phyloP scores from a whole-genome alignment of 1,140 invertebrate genomes.

The Gonatopus flavifemur region DNA sequence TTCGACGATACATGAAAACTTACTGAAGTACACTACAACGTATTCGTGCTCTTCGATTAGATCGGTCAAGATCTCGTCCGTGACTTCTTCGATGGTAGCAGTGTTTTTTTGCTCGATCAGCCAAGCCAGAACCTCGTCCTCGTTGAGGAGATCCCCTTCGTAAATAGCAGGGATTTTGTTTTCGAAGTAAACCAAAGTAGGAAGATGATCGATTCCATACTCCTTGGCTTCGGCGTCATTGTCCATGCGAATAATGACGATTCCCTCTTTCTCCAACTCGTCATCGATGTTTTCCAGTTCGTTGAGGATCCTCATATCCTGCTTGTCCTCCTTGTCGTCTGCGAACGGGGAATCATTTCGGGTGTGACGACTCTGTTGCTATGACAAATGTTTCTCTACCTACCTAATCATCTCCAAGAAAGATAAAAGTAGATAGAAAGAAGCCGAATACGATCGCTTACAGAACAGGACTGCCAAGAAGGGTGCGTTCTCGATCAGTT shows the following conservation, averaged over 20 bases:
- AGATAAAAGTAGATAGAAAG: constrained; percentile 33
- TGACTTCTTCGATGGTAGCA: constrained; percentile 93
- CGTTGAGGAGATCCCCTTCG: constrained; percentile 88
- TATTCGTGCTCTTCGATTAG: constrained; percentile 91
- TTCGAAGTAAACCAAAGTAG: constrained; percentile 88
- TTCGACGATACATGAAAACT: no score
- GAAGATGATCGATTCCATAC: constrained; percentile 87
- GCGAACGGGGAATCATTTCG: constrained; percentile 33
- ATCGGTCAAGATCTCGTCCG: constrained; percentile 85
- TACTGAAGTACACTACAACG: constrained; percentile 91
- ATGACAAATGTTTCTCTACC: no score
- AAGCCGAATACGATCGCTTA: constrained; percentile 62
- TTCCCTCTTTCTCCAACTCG: constrained; percentile 85
- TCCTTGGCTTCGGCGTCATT: constrained; percentile 86
- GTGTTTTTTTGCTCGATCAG: constrained; percentile 86
- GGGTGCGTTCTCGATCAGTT: constrained; percentile 77
- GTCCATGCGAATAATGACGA: constrained; percentile 87
- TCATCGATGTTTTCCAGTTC: constrained; percentile 93
- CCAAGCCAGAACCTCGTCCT: constrained; percentile 90
- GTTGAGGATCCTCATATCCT: constrained; percentile 84
- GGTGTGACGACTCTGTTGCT: constrained; percentile 20
- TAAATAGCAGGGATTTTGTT: constrained; percentile 89
- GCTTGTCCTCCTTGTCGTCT: constrained; percentile 90
- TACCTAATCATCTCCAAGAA: no score
- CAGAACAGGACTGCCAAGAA: constrained; percentile 85